Evolutionary conservation across 2,888 invertebrate genomes (phyloP), one percentile per base, ranked within the genome.

Genomic region (Leuctra nigra): DNA sequence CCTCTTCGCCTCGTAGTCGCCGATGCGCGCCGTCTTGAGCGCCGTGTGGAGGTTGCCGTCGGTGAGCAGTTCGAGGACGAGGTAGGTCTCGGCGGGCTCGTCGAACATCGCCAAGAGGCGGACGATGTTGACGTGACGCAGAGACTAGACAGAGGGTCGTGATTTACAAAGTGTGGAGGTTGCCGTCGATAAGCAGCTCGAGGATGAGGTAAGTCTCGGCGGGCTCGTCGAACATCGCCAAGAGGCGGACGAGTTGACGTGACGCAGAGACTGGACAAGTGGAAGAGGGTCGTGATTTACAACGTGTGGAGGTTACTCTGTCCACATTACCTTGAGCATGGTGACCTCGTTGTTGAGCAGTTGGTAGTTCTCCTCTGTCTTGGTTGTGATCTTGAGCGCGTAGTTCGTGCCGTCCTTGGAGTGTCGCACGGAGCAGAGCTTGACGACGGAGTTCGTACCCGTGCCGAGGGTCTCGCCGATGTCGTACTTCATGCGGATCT

Each of bases 61-160:
- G 33, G 9, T 18, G 18, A 50, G 29, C 16, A 50, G 22, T 14
- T 50, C 50, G 11, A 20, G 6, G 6, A 33, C 16, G 20, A 50
- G 35, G 50, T 50, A 50, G 11, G 35, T 16, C 4, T 50, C 11
- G 9, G 35, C 16, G 3, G 50, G 9, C 1, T 33, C 18, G 50
- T 50, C 35, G 35, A 6, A 7, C 18, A 16, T 11, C 4, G 6
- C 9, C 13, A 35, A 20, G 13, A 50, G 33, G 1, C 50, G 50
- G n/a, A 50, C 33, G 20, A 50, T 50, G 35, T 50, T 33, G 2
- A 35, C 35, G n/a, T 50, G 50, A 3, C 35, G 33, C 2, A 50
- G 20, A 1, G 18, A n/a, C n/a, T n/a, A n/a, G n/a, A n/a, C n/a
- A n/a, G 35, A 11, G 16, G 35, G 18, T 50, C 35, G 29, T n/a